Evolutionary conservation across 2,113 vertebrate genomes (phyloP).

Genomic region (Mesocricetus auratus): DNA sequence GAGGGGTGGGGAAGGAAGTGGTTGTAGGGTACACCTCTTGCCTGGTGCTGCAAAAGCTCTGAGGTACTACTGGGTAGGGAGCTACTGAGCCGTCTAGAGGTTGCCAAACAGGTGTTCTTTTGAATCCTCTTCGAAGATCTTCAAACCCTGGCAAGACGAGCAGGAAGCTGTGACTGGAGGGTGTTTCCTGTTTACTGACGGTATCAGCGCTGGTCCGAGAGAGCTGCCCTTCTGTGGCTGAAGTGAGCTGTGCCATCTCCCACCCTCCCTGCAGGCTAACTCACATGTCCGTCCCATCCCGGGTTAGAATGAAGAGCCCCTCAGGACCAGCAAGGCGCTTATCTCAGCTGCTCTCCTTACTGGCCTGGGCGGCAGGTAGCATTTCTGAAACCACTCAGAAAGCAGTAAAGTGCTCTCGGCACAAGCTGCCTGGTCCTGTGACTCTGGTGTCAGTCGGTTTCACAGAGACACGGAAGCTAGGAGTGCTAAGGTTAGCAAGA

Average conservation of each 20-base stretch:
- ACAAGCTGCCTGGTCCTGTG: not conserved
- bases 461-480: not conserved
- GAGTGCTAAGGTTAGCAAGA: not conserved
- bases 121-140: not conserved
- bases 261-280: not conserved
- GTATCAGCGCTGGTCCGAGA: not conserved
- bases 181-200: constrained; percentile 39
- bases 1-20: not conserved
- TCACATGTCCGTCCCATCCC: rapidly evolving
- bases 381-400: not conserved
- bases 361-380: not conserved
- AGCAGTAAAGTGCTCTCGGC: not conserved
- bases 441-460: not conserved
- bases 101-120: not conserved
- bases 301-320: not conserved
- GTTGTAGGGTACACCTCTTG: not conserved
- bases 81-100: not conserved
- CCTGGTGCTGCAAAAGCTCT: not conserved
- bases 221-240: not conserved
- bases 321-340: too few relatives aligned
- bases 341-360: not conserved
- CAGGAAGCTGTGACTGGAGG: not conserved
- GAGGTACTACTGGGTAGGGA: not conserved
- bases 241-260: not conserved
- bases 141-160: not conserved